Conservation (phyloP, 2,797 vertebrate genomes). For the Tauraco hartlaubi region DNA sequence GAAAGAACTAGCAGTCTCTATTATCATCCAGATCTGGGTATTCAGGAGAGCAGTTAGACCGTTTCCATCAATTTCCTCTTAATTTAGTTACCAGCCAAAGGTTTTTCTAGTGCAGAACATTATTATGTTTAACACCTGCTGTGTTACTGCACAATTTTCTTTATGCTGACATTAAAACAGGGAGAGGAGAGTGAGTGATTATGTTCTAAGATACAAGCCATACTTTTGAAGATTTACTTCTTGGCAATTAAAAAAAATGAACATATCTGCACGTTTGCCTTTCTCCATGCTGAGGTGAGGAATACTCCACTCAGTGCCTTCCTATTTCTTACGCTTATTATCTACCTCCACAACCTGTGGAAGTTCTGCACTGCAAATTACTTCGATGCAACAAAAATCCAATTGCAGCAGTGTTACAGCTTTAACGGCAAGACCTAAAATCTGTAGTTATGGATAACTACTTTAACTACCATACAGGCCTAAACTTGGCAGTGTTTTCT, state of each 20-base stretch:
- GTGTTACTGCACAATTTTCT: conserved; percentile 45
- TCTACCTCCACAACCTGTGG: not conserved
- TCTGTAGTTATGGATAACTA: not conserved
- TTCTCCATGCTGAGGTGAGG: not conserved
- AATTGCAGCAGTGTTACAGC: not conserved
- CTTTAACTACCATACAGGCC: not conserved
- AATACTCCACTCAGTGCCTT: not conserved
- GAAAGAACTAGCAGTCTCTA: not conserved
- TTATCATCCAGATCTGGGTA: not conserved
- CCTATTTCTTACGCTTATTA: not conserved
- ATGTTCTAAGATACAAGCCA: not conserved
- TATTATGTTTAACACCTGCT: conserved; percentile 57
- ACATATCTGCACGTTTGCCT: not conserved
- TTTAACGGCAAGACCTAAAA: not conserved
- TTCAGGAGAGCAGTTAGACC: not conserved
- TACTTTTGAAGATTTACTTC: conserved; percentile 33
- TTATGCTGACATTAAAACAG: conserved; percentile 46
- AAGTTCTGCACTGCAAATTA: not conserved
- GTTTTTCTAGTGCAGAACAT: not conserved
- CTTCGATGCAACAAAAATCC: not conserved
- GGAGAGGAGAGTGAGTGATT: conserved; percentile 21
- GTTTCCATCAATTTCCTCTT: conserved; percentile 23
- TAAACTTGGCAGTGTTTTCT: not conserved
- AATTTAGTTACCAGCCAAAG: conserved; percentile 47
- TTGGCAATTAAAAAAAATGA: not conserved